A percentile compares a stretch with the other conserved stretches of the same genome.
phyloP scores from a whole-genome alignment of 1,140 invertebrate species.

The Chironomus tepperi region DNA sequence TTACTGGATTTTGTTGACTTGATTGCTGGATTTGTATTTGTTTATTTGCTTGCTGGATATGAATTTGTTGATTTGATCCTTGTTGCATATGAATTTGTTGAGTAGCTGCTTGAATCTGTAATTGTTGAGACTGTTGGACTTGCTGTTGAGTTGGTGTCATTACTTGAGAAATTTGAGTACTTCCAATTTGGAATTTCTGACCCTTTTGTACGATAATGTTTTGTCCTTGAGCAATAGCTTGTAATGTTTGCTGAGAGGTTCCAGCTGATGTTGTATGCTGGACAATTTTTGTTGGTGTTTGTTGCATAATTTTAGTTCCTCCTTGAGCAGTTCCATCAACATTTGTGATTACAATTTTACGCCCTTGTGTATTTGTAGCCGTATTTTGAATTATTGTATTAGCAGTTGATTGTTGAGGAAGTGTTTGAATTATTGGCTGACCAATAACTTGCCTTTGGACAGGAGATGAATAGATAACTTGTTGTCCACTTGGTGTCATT shows the following conservation, averaged over 20 bases:
- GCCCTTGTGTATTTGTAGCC: not conserved
- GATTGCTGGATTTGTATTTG: not conserved
- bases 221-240: slow-evolving; percentile 4
- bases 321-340: not conserved
- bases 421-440: not conserved
- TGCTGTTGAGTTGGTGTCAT: not conserved
- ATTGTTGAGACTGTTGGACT: not conserved
- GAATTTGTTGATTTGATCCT: no score
- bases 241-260: slow-evolving; percentile 25
- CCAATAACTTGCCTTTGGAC: slow-evolving; percentile 34
- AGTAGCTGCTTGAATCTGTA: not conserved
- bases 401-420: not conserved
- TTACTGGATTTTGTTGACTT: not conserved
- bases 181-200: slow-evolving; percentile 11
- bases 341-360: slow-evolving; percentile 18
- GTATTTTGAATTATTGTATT: not conserved
- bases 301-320: not conserved
- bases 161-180: slow-evolving; percentile 8
- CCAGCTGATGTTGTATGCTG: not conserved
- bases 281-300: not conserved
- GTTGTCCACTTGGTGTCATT: slow-evolving; percentile 42
- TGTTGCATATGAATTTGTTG: no score
- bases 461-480: slow-evolving; percentile 28
- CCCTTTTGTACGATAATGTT: slow-evolving; percentile 7
- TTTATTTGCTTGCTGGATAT: no score